Percentiles rank a stretch among this genome's conserved stretches.
Conservation (phyloP, 2,797 vertebrate genomes). For the Hydrolagus colliei region DNA sequence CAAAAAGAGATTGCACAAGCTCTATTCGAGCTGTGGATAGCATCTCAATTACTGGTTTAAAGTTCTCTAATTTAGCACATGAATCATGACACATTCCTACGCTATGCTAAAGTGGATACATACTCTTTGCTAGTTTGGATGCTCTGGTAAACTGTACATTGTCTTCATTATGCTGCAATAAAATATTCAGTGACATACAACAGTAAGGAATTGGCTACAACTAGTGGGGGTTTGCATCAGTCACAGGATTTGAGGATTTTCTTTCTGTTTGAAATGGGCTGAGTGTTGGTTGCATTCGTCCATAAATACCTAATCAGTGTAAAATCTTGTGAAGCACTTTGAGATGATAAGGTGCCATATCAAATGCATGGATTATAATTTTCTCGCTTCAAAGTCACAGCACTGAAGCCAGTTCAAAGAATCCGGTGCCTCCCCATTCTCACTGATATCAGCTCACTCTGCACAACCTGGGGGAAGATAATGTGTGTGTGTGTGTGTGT, state of each 20-base stretch:
- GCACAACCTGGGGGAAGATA: no score
- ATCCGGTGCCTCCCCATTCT: no score
- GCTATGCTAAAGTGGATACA: not conserved
- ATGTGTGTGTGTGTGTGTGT: no score
- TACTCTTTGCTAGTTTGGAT: not conserved
- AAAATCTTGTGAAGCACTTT: no score
- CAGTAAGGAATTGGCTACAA: not conserved
- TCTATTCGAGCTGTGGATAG: not conserved
- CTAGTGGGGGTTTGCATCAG: not conserved
- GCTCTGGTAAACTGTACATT: no score
- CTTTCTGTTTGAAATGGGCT: not conserved
- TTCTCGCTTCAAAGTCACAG: no score
- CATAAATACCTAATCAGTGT: no score
- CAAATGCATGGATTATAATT: no score
- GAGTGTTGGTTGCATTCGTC: not conserved
- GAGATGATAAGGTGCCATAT: no score
- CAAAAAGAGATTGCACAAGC: not conserved
- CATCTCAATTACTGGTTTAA: no score
- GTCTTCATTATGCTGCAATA: not conserved
- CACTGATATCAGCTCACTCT: no score
- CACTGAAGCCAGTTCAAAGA: no score
- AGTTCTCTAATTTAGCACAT: not conserved
- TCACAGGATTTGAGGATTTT: not conserved
- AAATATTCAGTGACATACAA: not conserved
- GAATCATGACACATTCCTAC: not conserved